Evolutionary conservation across 2,888 invertebrate species (phyloP).

Genomic region (Piscicola geometra): DNA sequence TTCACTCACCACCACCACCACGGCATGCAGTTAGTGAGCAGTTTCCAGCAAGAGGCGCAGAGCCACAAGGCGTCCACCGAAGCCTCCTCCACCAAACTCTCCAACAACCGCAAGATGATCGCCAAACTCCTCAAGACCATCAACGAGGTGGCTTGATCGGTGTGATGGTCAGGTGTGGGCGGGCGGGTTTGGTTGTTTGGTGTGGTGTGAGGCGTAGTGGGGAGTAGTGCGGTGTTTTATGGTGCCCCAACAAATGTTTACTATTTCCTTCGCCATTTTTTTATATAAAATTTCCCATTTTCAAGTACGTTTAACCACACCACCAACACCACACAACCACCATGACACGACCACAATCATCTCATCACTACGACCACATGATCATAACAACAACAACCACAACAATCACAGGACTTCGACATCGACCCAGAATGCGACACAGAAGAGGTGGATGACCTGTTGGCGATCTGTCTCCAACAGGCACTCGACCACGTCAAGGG

Average conservation of each 20-base stretch:
- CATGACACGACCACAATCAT: not conserved
- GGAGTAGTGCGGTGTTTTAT: too few species aligned
- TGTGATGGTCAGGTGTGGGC: too few species aligned
- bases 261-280: too few species aligned
- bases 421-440: constrained; percentile 36
- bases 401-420: constrained; percentile 33
- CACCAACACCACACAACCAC: not conserved
- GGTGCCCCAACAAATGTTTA: too few species aligned
- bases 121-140: constrained; percentile 53
- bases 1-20: too few species aligned
- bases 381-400: too few species aligned
- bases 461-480: constrained; percentile 34
- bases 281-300: too few species aligned
- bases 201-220: too few species aligned
- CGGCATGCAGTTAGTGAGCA: constrained; percentile 51
- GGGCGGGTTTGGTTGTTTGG: too few species aligned
- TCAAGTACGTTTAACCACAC: too few species aligned
- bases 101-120: constrained; percentile 52
- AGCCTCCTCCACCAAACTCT: constrained; percentile 48
- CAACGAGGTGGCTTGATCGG: constrained; percentile 55
- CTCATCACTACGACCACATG: not conserved
- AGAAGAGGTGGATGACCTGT: constrained; percentile 36
- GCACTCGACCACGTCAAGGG: constrained; percentile 35
- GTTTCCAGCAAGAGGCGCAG: constrained; percentile 53
- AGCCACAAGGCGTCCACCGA: constrained; percentile 50